Base-by-base conservation (phyloP, 2,113 vertebrate species). In the Hypanus sabinus region DNA sequence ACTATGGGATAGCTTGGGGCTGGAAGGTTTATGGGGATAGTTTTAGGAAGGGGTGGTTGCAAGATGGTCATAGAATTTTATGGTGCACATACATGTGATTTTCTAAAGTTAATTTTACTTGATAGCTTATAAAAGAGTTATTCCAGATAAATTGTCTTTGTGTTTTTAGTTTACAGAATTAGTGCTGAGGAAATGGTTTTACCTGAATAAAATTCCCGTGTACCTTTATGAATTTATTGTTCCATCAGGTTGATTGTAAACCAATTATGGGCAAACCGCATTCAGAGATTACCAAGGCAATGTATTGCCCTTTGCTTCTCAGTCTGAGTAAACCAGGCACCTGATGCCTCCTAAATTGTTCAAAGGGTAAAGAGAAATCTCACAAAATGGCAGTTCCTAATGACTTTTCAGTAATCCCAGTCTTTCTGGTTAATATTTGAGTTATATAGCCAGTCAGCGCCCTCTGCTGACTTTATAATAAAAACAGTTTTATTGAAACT, bases 281-380 rank as follows among this genome's bases (percentile, higher is more conserved):
- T 73, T 73, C 91, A 93, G 22, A 14, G 68, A 55, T 9, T 75
- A 16, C 38, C 38, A 33, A 90, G 0, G 36, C 24, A 36, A 73
- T 93, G 24, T 70, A 73, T 93, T 70, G 55, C 38, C 9, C 71
- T 10, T 73, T 27, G 38, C 24, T 55, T 36, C 57, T 24, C 62
- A 90, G 85, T 7, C 57, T 33, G n/a, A 65, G 14, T 36, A 90
- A 90, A 33, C 60, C 14, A 36, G 60, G 24, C 10, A 46, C 30
- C 5, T 73, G 90, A 71, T 70, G 68, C 91, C 73, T 90, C 70
- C 70, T 70, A 93, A 93, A 93, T 46, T 73, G 20, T 24, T 75
- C 68, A 93, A 93, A 38, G 36, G 3, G 22, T 11, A 92, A 38
- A 92, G 20, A 24, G 33, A 92, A 83, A 24, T 30, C 22, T 22